Conservation (phyloP, 2,888 invertebrate species). For the Cerceris ruficornis region DNA sequence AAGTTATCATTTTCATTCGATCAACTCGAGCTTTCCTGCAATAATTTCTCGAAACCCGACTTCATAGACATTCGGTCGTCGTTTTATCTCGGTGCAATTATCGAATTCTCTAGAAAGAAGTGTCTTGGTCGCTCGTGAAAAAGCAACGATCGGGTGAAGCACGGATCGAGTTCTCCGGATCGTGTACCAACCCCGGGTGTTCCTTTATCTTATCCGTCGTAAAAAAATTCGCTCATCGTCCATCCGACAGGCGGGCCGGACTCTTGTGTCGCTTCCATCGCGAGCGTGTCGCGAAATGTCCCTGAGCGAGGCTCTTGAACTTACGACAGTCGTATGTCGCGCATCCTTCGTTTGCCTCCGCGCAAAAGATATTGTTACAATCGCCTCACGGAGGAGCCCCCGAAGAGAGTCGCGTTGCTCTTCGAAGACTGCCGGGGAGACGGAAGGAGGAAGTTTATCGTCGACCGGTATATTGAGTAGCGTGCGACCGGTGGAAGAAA, state of each 20-base stretch:
- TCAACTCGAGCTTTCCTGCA: too few relatives aligned
- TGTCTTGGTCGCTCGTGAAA: not conserved
- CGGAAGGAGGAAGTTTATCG: conserved; percentile 65
- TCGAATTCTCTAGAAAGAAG: too few relatives aligned
- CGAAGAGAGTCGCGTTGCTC: conserved; percentile 66
- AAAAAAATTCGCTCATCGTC: conserved; percentile 78
- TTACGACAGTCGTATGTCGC: conserved; percentile 64
- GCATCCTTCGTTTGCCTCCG: conserved; percentile 70
- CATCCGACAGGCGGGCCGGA: conserved; percentile 61
- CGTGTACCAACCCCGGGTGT: conserved; percentile 38
- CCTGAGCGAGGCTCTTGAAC: conserved; percentile 81
- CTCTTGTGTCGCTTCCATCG: conserved; percentile 31
- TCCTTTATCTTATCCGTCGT: conserved; percentile 76
- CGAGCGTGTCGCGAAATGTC: conserved; percentile 63
- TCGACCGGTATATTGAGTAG: conserved; percentile 78
- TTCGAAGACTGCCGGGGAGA: conserved; percentile 48
- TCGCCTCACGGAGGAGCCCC: conserved; percentile 64
- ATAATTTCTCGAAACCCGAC: too few relatives aligned
- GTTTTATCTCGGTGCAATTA: too few relatives aligned
- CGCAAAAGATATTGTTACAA: conserved; percentile 79
- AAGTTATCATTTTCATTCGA: too few relatives aligned
- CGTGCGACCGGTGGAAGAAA: conserved; percentile 76
- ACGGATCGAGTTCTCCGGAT: conserved; percentile 34
- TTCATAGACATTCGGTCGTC: too few relatives aligned
- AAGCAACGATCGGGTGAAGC: not conserved